Evolutionary conservation across 2,888 invertebrate species (phyloP).

Genomic region (Tetheella fluctuosa): DNA sequence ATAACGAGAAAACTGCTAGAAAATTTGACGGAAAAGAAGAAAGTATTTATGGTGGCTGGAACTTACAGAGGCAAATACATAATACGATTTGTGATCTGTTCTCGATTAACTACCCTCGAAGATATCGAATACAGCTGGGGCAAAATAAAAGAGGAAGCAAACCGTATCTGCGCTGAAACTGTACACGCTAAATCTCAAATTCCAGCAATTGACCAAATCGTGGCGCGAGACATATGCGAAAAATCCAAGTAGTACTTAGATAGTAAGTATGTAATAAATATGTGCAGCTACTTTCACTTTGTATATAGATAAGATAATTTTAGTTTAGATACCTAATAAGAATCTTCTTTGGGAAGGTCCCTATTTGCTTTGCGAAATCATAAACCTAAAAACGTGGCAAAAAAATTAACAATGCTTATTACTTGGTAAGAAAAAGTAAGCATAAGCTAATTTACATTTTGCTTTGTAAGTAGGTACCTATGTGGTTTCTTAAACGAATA

Average conservation of each 20-base stretch:
- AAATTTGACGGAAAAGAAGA: constrained; percentile 88
- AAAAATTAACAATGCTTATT: not conserved
- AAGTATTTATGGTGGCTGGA: constrained; percentile 93
- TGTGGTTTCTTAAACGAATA: not conserved
- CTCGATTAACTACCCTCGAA: constrained; percentile 86
- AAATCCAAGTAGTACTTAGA: constrained; percentile 53
- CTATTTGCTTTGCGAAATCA: not conserved
- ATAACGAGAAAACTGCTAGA: constrained; percentile 89
- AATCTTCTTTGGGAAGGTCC: not conserved
- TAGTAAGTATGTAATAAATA: not conserved
- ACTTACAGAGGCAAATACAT: constrained; percentile 87
- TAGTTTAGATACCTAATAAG: not conserved
- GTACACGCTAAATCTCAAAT: constrained; percentile 59
- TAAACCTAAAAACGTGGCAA: not conserved
- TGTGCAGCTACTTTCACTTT: not conserved
- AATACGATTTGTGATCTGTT: constrained; percentile 93
- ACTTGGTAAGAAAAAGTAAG: not conserved
- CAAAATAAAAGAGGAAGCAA: constrained; percentile 86
- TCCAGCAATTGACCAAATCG: constrained; percentile 62
- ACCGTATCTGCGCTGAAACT: constrained; percentile 53
- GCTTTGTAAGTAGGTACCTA: not conserved
- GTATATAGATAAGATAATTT: constrained; percentile 6
- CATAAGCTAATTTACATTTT: not conserved
- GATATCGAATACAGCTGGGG: constrained; percentile 90
- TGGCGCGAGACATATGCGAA: constrained; percentile 59